A percentile compares a stretch with the other conserved stretches of the same genome.
Evolutionary conservation across 1,140 invertebrate genomes (phyloP).

Genomic region (Parasteatoda tepidariorum): DNA sequence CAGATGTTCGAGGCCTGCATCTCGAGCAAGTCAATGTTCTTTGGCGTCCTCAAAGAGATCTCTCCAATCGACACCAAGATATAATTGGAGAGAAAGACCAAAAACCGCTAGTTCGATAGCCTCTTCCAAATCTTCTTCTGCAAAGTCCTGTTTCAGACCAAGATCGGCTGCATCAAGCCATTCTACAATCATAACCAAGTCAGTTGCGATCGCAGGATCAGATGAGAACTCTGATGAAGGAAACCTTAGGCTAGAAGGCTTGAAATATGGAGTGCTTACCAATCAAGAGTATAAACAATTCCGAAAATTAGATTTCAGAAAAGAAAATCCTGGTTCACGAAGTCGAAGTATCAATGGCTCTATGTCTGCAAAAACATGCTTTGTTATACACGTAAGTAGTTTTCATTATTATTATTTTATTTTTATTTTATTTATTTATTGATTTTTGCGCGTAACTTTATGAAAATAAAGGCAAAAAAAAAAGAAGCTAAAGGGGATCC

Average conservation of each 20-base stretch:
- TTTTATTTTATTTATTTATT: not conserved
- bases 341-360: too few species aligned
- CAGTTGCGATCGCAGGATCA: not conserved
- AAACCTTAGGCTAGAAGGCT: not conserved
- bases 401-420: not conserved
- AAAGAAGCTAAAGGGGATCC: too few species aligned
- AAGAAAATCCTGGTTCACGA: not conserved
- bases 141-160: not conserved
- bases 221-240: too few species aligned
- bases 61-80: not conserved
- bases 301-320: not conserved
- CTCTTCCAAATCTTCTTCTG: not conserved
- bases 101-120: slow-evolving; percentile 18
- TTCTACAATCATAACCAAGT: not conserved
- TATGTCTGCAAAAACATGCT: not conserved
- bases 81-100: slow-evolving; percentile 2
- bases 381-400: not conserved
- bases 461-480: not conserved
- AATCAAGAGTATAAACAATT: slow-evolving; percentile 30
- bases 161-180: slow-evolving; percentile 3
- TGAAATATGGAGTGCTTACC: slow-evolving; percentile 16
- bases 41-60: slow-evolving; percentile 11
- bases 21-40: not conserved
- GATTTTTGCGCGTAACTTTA: not conserved
- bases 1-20: too few species aligned